Evolutionary conservation across 2,797 vertebrate species (phyloP), one percentile per base, ranked within the genome.

Genomic region (Hemibagrus guttatus): DNA sequence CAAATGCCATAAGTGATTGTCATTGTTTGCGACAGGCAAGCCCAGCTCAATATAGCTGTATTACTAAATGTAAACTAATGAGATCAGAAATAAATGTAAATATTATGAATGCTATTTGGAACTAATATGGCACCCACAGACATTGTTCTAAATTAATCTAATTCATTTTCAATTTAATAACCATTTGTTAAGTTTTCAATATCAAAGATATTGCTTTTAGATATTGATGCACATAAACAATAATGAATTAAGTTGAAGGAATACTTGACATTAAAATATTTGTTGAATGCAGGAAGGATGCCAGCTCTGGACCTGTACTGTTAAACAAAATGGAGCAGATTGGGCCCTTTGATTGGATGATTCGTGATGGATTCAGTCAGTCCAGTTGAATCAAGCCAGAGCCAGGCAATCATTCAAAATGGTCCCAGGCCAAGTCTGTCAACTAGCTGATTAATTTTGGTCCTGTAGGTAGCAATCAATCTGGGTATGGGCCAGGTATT

Each of bases 321-420:
- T 56, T 78, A 26, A 71, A 42, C 46, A 42, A 71, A 71, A 49
- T 26, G 3, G 8, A 21, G 8, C 9, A 42, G 12, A 74, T 74
- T 56, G 49, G n/a, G 7, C n/a, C 49, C 49, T 56, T 8, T 56
- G 17, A 49, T 52, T 76, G 7, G n/a, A 78, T 35, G 75, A 31
- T 56, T 58, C 56, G 52, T 58, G 75, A 78, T 56, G 16, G 52
- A 56, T 3, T 21, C n/a, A 31, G 42, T 17, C 12, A 3, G 74
- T 54, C 16, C 8, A 5, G 9, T 28, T 54, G 49, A 76, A 2
- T 76, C 16, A 17, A 21, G 52, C 28, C 9, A 28, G 52, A 19
- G 75, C 52, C 75, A 78, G 52, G 17, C 75, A 78, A 78, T 78
- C 28, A 56, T 58, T 78, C 28, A 78, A 56, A 56, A 31, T 31